These are phyloP conservation scores for Sinelater perroti DNA, from an alignment of 2,888 invertebrate species.

Conservation along the genomic window DNA sequence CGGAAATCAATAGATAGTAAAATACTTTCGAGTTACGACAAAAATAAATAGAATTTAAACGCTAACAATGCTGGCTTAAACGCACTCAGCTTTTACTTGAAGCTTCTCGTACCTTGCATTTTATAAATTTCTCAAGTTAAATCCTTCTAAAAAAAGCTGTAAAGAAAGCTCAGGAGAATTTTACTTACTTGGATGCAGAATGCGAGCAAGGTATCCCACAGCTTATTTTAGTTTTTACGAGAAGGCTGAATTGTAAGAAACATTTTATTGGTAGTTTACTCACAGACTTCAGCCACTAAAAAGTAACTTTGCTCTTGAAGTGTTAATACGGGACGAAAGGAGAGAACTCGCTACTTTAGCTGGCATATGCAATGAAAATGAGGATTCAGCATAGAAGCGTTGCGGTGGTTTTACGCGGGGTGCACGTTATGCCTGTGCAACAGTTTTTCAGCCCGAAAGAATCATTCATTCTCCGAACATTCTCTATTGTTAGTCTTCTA, in stretches of 20 bases:
- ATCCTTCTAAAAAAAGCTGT: slow-evolving; percentile 20
- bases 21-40: too few species aligned
- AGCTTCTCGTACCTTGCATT: slow-evolving; percentile 1
- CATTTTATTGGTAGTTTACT: slow-evolving; percentile 4
- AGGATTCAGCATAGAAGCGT: too few species aligned
- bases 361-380: too few species aligned
- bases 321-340: not conserved
- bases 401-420: not conserved
- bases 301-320: not conserved
- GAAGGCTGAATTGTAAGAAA: slow-evolving; percentile 19
- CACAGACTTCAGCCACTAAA: slow-evolving; percentile 1
- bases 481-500: too few species aligned
- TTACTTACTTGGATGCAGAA: slow-evolving; percentile 21
- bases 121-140: slow-evolving; percentile 14
- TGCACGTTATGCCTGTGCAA: not conserved
- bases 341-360: not conserved
- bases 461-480: too few species aligned
- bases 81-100: not conserved
- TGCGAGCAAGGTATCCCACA: slow-evolving; percentile 6
- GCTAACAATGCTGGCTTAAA: not conserved
- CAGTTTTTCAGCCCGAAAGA: not conserved
- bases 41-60: slow-evolving; percentile 3
- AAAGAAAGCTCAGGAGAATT: slow-evolving; percentile 19
- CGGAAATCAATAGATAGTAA: not conserved
- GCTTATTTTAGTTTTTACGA: slow-evolving; percentile 18